phyloP scores from a whole-genome alignment of 2,113 vertebrate genomes.

The Eptesicus fuscus region DNA sequence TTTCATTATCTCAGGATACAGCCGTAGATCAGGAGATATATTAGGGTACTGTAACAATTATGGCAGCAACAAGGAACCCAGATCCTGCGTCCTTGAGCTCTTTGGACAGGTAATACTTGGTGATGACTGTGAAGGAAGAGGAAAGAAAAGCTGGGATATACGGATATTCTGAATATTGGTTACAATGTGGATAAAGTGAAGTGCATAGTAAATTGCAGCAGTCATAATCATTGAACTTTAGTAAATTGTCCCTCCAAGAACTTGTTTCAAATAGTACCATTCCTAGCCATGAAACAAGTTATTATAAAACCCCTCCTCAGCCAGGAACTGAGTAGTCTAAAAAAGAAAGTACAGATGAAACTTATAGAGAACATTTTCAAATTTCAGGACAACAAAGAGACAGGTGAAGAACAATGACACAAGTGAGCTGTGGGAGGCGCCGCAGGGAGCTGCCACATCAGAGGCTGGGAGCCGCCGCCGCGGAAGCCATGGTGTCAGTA shows the following conservation, averaged over 20 bases:
- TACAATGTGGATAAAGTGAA: conserved; percentile 91
- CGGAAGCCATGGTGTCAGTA: conserved; percentile 87
- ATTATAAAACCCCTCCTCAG: not conserved
- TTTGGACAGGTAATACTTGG: not conserved
- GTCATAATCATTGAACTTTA: conserved; percentile 91
- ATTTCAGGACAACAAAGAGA: conserved; percentile 89
- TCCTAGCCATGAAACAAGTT: conserved; percentile 85
- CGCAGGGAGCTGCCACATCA: too few species aligned
- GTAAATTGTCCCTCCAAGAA: conserved; percentile 89
- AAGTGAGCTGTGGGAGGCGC: too few species aligned
- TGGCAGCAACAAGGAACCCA: conserved; percentile 86
- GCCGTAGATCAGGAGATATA: conserved; percentile 90
- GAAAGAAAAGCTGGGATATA: conserved; percentile 87
- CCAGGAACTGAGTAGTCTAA: not conserved
- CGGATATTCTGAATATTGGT: conserved; percentile 91
- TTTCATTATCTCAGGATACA: conserved; percentile 90
- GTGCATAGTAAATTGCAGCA: conserved; percentile 84
- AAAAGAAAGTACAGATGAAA: conserved; percentile 83
- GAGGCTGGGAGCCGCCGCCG: too few species aligned
- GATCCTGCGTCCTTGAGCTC: conserved; percentile 83
- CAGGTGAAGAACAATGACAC: conserved; percentile 86
- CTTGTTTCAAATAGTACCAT: conserved; percentile 90
- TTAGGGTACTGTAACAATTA: conserved; percentile 88
- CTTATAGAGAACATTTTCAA: conserved; percentile 92
- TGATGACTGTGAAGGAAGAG: not conserved